These are phyloP conservation scores for Microtus oregoni DNA, from an alignment of 2,113 vertebrate species.

Conservation along the genomic window DNA sequence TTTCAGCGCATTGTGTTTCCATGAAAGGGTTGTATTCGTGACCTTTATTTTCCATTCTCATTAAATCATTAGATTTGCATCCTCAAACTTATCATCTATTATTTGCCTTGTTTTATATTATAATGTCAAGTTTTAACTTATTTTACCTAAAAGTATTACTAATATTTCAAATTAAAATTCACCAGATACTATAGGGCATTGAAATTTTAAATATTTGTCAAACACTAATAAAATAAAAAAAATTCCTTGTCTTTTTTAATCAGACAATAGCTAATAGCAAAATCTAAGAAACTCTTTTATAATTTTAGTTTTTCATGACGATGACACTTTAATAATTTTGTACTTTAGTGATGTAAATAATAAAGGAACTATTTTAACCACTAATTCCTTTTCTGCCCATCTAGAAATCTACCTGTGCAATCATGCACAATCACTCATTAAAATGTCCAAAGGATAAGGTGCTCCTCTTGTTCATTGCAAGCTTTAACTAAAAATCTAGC, in stretches of 20 bases:
- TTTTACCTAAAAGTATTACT: not conserved
- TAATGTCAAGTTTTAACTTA: not conserved
- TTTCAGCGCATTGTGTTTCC: not conserved
- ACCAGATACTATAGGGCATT: not conserved
- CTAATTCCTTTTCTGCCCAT: not conserved
- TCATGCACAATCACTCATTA: not conserved
- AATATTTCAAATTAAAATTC: not conserved
- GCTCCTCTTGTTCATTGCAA: not conserved
- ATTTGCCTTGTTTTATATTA: not conserved
- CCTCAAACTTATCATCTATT: not conserved
- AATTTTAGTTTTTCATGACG: too few species aligned
- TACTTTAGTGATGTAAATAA: too few species aligned
- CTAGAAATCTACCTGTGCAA: not conserved
- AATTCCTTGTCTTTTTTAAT: not conserved
- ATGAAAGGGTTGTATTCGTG: not conserved
- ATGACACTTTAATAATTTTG: too few species aligned
- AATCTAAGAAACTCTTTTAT: not conserved
- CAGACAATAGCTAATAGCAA: not conserved
- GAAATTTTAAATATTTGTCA: not conserved
- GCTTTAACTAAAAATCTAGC: not conserved
- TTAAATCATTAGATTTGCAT: not conserved
- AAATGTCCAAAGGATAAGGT: not conserved
- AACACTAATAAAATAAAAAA: not conserved
- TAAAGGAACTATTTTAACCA: not conserved
- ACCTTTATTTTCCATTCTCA: rapidly evolving